Evolutionary conservation across 2,888 invertebrate genomes (phyloP).

Genomic region (Pecten maximus): DNA sequence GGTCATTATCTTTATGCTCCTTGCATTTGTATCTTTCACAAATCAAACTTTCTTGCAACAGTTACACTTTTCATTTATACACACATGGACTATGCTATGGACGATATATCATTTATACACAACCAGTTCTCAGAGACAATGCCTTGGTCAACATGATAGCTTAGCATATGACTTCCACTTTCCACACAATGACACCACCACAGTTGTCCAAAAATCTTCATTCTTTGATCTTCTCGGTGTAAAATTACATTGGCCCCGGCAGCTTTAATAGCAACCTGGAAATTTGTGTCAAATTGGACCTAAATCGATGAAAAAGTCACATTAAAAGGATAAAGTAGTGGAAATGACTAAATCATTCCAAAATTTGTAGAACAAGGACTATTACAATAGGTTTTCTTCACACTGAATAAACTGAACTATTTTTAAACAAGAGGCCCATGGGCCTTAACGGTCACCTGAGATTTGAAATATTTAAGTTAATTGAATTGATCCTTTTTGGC

Average conservation of each 20-base stretch:
- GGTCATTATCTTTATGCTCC: neutral
- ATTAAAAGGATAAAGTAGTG: neutral
- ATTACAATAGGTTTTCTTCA: neutral
- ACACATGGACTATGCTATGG: neutral
- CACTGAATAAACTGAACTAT: neutral
- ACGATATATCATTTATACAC: neutral
- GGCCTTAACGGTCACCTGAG: too few relatives aligned
- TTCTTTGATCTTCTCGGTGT: neutral
- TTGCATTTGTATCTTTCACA: neutral
- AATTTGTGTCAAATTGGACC: constrained; percentile 21
- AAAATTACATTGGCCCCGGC: neutral
- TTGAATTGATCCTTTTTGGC: too few relatives aligned
- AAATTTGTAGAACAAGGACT: neutral
- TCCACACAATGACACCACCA: neutral
- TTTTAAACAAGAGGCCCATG: too few relatives aligned
- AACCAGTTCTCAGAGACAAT: neutral
- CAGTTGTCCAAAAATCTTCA: neutral
- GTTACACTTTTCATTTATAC: neutral
- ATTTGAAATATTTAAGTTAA: too few relatives aligned
- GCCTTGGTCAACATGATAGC: neutral
- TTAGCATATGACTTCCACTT: neutral
- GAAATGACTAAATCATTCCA: neutral
- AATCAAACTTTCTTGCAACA: neutral
- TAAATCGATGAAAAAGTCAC: neutral
- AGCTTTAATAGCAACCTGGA: neutral